phyloP scores from a whole-genome alignment of 2,888 invertebrate genomes.

The Chrysolina oricalcia region DNA sequence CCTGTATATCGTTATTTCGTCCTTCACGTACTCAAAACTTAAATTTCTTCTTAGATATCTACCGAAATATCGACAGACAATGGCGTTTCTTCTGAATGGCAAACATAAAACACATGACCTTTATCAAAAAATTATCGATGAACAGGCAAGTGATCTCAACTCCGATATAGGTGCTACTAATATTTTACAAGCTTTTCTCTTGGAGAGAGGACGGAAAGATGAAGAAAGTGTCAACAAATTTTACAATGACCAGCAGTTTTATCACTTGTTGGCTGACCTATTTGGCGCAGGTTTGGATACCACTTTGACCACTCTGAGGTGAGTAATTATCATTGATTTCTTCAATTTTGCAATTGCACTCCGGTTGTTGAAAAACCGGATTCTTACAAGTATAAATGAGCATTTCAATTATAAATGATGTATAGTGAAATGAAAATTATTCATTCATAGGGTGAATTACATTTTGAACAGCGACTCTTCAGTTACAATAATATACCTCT shows the following conservation, averaged over 20 bases:
- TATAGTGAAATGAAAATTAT: too few species aligned
- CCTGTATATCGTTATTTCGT: neutral
- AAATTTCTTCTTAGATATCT: conserved; percentile 73
- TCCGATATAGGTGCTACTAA: conserved; percentile 51
- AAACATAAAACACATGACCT: conserved; percentile 82
- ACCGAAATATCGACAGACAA: conserved; percentile 78
- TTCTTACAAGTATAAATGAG: too few species aligned
- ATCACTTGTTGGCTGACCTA: conserved; percentile 85
- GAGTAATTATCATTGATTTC: conserved; percentile 30
- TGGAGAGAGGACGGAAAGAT: conserved; percentile 75
- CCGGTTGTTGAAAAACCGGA: too few species aligned
- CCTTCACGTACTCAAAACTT: conserved; percentile 25
- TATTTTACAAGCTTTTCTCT: conserved; percentile 79
- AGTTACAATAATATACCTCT: too few species aligned
- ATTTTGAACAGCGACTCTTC: too few species aligned
- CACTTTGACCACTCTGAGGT: conserved; percentile 82
- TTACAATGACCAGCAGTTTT: conserved; percentile 80
- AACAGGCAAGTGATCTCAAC: conserved; percentile 63
- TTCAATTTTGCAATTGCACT: too few species aligned
- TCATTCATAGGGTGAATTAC: too few species aligned
- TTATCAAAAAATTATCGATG: conserved; percentile 80
- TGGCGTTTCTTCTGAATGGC: conserved; percentile 80
- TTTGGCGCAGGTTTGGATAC: conserved; percentile 92
- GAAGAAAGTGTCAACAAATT: conserved; percentile 67
- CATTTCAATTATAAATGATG: too few species aligned